A percentile compares a stretch with the other conserved stretches of the same genome.
These are phyloP conservation scores for Clostera curtula DNA, from an alignment of 2,888 invertebrate genomes.

Conservation along the genomic window DNA sequence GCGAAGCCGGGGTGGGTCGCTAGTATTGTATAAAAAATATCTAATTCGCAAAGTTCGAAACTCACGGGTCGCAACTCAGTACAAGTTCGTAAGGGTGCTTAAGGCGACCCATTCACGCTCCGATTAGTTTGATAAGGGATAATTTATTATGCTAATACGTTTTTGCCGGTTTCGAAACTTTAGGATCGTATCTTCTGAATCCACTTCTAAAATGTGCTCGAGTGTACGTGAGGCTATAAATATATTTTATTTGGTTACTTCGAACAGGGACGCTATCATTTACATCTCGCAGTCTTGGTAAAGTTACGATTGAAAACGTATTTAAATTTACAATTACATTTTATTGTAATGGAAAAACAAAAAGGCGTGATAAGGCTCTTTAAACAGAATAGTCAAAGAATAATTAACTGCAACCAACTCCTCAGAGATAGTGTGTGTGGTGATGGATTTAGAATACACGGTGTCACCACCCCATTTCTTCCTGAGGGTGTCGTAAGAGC, in stretches of 20 bases:
- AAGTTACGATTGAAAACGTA: too few species aligned
- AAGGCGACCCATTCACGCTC: slow-evolving; percentile 21
- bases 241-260: slow-evolving; percentile 1
- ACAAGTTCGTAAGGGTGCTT: slow-evolving; percentile 13
- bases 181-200: slow-evolving; percentile 14
- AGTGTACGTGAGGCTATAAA: slow-evolving; percentile 2
- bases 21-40: slow-evolving; percentile 5
- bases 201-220: slow-evolving; percentile 11
- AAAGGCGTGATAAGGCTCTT: too few species aligned
- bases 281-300: too few species aligned
- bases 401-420: too few species aligned
- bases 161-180: slow-evolving; percentile 20
- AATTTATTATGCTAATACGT: slow-evolving; percentile 24
- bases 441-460: too few species aligned
- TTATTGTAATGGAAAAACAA: too few species aligned
- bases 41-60: slow-evolving; percentile 14
- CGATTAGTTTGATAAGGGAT: slow-evolving; percentile 23
- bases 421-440: too few species aligned
- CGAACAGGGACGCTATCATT: too few species aligned
- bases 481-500: too few species aligned
- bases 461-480: too few species aligned
- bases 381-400: too few species aligned
- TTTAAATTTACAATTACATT: too few species aligned
- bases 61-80: slow-evolving; percentile 12
- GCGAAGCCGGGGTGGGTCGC: slow-evolving; percentile 10